Evolutionary conservation across 2,888 invertebrate genomes (phyloP).

Genomic region (Caenorhabditis plicata): DNA sequence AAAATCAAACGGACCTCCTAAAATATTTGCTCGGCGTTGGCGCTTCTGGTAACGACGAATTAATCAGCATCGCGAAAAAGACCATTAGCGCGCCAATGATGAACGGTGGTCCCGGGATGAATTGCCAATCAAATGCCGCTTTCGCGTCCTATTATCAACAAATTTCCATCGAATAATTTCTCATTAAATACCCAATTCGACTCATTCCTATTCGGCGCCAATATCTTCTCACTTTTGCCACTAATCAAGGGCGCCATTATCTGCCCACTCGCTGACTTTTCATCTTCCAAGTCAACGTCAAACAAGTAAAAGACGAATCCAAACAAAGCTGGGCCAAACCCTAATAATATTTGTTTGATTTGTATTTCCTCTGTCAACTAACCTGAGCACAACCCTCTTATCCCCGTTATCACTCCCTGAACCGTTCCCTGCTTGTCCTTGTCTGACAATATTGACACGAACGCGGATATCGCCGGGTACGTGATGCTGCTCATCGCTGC

Average conservation of each 20-base stretch:
- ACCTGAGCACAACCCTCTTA: conserved; percentile 88
- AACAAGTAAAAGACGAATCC: conserved; percentile 97
- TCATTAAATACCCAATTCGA: conserved; percentile 26
- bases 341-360: no score
- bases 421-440: conserved; percentile 95
- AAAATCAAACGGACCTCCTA: conserved; percentile 14
- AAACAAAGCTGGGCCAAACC: conserved; percentile 96
- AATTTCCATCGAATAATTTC: background rate
- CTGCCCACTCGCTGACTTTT: conserved; percentile 48
- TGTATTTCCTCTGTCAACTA: no score
- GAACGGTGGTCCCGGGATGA: conserved; percentile 83
- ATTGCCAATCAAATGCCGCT: conserved; percentile 53
- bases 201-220: conserved; percentile 48
- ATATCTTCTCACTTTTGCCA: conserved; percentile 30
- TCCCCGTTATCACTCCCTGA: conserved; percentile 97
- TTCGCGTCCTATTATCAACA: conserved; percentile 30
- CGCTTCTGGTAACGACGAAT: conserved; percentile 53
- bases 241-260: conserved; percentile 23
- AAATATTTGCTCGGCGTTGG: conserved; percentile 32
- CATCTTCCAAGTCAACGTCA: conserved; percentile 90
- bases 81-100: conserved; percentile 95
- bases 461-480: conserved; percentile 97
- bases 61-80: conserved; percentile 86
- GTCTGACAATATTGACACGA: conserved; percentile 93
- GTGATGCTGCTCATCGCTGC: conserved; percentile 94